A percentile compares a stretch with the other conserved stretches of the same genome.
Conservation (phyloP, 2,888 invertebrate genomes). For the Catocala fraxini region DNA sequence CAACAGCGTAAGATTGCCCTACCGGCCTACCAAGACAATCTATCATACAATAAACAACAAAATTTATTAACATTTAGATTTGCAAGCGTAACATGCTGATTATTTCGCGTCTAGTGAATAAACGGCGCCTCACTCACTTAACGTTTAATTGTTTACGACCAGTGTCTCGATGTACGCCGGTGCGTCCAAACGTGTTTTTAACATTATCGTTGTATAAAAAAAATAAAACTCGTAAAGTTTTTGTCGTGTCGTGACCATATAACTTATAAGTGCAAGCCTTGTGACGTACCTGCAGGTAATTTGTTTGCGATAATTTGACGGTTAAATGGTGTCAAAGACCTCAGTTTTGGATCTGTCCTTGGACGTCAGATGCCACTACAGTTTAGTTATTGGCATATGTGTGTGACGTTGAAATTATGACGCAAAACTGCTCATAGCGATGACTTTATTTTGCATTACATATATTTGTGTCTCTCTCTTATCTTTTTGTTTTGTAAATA, state of each 20-base stretch:
- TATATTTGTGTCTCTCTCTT: no score
- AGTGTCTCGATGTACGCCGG: constrained; percentile 29
- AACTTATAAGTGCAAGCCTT: constrained; percentile 13
- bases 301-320: constrained; percentile 16
- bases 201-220: constrained; percentile 34
- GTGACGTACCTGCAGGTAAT: constrained; percentile 30
- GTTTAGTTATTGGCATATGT: no score
- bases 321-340: constrained; percentile 12
- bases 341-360: constrained; percentile 2
- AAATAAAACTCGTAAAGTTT: constrained; percentile 7
- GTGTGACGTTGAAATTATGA: no score
- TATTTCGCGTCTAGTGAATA: constrained; percentile 37
- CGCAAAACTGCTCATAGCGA: no score
- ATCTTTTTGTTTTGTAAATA: no score
- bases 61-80: background rate
- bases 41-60: no score
- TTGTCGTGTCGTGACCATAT: constrained; percentile 31
- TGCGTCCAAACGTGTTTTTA: constrained; percentile 50
- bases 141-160: constrained; percentile 43
- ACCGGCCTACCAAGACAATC: no score
- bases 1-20: no score
- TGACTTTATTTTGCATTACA: no score
- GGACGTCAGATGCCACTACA: background rate
- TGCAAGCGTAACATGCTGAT: constrained; percentile 9
- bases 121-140: constrained; percentile 42